phyloP scores from a whole-genome alignment of 2,888 invertebrate species.

The Andricus quercusramuli region DNA sequence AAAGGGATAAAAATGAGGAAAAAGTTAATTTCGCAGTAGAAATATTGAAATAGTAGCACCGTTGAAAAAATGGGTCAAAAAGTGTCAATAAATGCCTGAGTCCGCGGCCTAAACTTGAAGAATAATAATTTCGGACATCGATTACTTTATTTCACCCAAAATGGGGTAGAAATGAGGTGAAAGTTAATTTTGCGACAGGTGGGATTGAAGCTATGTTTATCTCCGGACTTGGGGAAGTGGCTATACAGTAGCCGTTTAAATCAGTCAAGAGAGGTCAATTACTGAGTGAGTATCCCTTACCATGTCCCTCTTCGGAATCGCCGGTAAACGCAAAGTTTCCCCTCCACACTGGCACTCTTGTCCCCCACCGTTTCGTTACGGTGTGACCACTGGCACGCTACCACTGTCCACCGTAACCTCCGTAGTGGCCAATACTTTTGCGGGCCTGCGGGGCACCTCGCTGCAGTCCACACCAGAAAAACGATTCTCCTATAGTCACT shows the following conservation, averaged over 20 bases:
- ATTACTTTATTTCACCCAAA: too few species aligned
- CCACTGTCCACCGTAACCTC: not conserved
- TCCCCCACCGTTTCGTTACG: not conserved
- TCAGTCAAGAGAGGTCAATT: conserved; percentile 7
- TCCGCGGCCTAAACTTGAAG: too few species aligned
- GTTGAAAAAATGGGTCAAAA: too few species aligned
- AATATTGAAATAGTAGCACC: too few species aligned
- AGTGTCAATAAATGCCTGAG: too few species aligned
- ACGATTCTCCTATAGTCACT: conserved; percentile 21
- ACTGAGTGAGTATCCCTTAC: conserved; percentile 8
- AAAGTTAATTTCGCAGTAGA: too few species aligned
- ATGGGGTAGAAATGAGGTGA: too few species aligned
- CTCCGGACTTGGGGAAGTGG: too few species aligned
- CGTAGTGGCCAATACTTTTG: conserved; percentile 57
- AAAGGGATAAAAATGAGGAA: too few species aligned
- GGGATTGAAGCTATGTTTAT: too few species aligned
- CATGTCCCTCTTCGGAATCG: not conserved
- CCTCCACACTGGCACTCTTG: not conserved
- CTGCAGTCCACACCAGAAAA: conserved; percentile 50
- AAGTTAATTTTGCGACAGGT: too few species aligned
- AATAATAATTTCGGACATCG: too few species aligned
- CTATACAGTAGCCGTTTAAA: not conserved
- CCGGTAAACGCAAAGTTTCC: conserved; percentile 4
- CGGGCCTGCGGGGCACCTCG: conserved; percentile 50
- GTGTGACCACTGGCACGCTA: conserved; percentile 8